Evolutionary conservation across 92 coral and sea anemone species (phyloP).

Genomic region (Porites rus): DNA sequence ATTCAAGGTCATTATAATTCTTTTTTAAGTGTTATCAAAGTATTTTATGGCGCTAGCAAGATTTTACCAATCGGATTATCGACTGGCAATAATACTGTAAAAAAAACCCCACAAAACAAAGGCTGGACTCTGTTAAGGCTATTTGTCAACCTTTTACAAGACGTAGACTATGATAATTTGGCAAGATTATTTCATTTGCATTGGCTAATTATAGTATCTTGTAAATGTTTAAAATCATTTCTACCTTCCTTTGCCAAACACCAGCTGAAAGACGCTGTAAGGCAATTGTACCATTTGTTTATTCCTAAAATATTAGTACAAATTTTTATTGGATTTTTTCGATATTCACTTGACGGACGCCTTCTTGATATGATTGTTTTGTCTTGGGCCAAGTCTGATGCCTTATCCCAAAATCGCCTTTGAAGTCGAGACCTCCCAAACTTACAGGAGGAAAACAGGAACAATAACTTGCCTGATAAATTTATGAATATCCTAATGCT

Average conservation of each 20-base stretch:
- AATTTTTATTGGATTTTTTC: neutral
- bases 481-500: neutral
- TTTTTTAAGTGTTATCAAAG: neutral
- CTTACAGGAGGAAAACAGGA: neutral
- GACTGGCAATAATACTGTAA: neutral
- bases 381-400: neutral
- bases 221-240: neutral
- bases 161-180: neutral
- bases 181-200: conserved; percentile 6
- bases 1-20: neutral
- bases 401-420: neutral
- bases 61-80: neutral
- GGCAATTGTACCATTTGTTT: neutral
- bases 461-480: neutral
- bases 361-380: neutral
- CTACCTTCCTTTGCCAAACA: neutral
- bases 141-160: neutral
- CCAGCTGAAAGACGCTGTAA: neutral
- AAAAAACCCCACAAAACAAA: neutral
- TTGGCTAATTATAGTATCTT: neutral
- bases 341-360: neutral
- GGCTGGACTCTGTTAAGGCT: neutral
- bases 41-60: neutral
- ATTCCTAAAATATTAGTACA: neutral
- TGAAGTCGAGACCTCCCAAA: neutral